Percentiles rank a stretch among this genome's conserved stretches.
These are phyloP conservation scores for Zingel zingel DNA, from an alignment of 2,113 vertebrate species.

Conservation along the genomic window DNA sequence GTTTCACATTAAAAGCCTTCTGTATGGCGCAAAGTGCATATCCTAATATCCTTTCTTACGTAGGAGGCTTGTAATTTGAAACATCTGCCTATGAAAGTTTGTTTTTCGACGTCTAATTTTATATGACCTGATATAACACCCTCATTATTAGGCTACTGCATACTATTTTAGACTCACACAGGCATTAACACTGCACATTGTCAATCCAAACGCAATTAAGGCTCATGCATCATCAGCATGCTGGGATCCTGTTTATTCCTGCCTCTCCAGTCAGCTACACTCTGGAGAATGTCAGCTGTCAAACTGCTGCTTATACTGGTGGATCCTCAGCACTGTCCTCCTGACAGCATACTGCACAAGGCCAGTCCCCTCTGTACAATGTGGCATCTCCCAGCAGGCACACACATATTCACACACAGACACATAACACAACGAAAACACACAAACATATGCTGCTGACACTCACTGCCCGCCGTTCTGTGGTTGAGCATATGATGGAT, in stretches of 20 bases:
- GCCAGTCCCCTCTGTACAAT: background rate
- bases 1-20: background rate
- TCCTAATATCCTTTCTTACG: background rate
- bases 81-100: background rate
- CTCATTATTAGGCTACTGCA: background rate
- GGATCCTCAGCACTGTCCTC: slow-evolving; percentile 21
- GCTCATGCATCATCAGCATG: slow-evolving; percentile 43
- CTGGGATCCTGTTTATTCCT: slow-evolving; percentile 31
- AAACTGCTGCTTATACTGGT: slow-evolving; percentile 25
- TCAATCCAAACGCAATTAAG: slow-evolving; percentile 33
- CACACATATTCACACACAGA: slow-evolving; percentile 21
- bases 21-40: background rate
- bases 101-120: background rate
- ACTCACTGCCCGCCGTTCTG: background rate
- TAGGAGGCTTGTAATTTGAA: background rate
- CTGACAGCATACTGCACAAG: slow-evolving; percentile 42
- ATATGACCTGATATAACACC: background rate
- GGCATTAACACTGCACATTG: slow-evolving; percentile 2
- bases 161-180: slow-evolving; percentile 16
- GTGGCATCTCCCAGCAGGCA: background rate
- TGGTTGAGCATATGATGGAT: slow-evolving; percentile 45
- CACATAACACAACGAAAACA: slow-evolving; percentile 16
- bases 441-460: slow-evolving; percentile 29
- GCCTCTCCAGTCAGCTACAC: slow-evolving; percentile 21
- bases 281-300: slow-evolving; percentile 53